Evolutionary conservation across 2,113 vertebrate genomes (phyloP), one percentile per base, ranked within the genome.

Genomic region (Clarias gariepinus): DNA sequence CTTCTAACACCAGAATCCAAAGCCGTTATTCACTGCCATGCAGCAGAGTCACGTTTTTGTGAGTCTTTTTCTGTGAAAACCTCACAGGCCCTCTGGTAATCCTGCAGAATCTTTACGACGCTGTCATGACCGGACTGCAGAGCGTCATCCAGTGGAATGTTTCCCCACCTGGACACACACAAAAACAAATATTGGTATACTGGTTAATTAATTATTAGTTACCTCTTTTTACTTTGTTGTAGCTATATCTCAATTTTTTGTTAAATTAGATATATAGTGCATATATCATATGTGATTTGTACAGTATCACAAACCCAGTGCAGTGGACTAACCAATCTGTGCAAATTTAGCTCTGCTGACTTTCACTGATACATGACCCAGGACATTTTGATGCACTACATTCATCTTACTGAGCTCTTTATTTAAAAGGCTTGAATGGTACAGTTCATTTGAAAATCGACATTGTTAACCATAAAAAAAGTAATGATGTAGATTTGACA

Each of bases 71-170:
- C 91, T 0, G 74, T 68, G 21, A 92, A 87, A 0, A 77, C 83
- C 77, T 81, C 68, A 87, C 85, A 96, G 85, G 90, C 87, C 84
- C 92, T 90, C 86, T 96, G 95, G 82, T 97, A 97, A 47, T 96
- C 94, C 82, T 93, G 94, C 55, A 97, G 93, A 79, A 96, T 52
- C 76, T 94, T 94, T 73, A 94, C 95, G 36, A 97, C 92, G 23
- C 93, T 92, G 2, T 94, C 84, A 36, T 95, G 95, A 63, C 95
- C 93, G 88, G 97, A 97, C 89, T 96, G 96, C 86, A 95, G 69
- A 30, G 96, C 97, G 25, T 97, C 96, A 53, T 97, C 94, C 19
- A 96, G 89, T 1, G 97, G 94, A 25, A 94, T 93, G 91, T 96
- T 97, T 23, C 95, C 96, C 96, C 96, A 97, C 92, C 96, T 97